Evolutionary conservation across 2,797 vertebrate genomes (phyloP), one percentile per base, ranked within the genome.

Genomic region (Rhodeus uyekii): DNA sequence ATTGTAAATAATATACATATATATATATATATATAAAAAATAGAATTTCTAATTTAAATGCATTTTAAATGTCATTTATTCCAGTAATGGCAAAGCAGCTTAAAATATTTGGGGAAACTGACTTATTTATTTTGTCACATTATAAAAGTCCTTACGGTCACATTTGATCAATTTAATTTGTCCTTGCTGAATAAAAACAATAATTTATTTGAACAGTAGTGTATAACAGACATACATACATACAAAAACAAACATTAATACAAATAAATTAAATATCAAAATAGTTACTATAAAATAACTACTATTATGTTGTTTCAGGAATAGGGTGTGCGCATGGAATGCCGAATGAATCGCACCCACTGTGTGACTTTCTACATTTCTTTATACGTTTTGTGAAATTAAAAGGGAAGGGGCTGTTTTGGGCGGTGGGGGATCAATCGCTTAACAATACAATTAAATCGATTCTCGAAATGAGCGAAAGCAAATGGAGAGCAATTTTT

Each of bases 391-490:
- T 19, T 88, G 85, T 82, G 79, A 90, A 89, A 90, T 90, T 85
- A 89, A 91, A 89, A 81, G 79, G 77, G 85, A 86, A 88, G 86
- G 53, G 75, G 68, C 10, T 44, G 42, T 76, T 85, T 88, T 86
- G 86, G 87, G 86, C 87, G 77, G 87, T 90, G 87, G 84, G 88
- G 89, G 89, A 90, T 88, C 89, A 86, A 87, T 93, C 90, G 88
- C 91, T 92, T 93, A 92, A 91, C 90, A 93, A 91, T 92, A 92
- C 93, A 93, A 93, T 94, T 92, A 92, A 93, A 94, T 91, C 90
- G 89, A 91, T 91, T 93, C 91, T 92, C 83, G 88, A 92, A 94
- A 93, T 89, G 91, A 93, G 91, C 85, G 85, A 86, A 86, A 88
- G 91, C 89, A 88, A 93, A 93, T 90, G 91, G 91, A 92, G 92